A percentile compares a stretch with the other conserved stretches of the same genome.
Evolutionary conservation across 2,888 invertebrate genomes (phyloP).

Genomic region (Hypena proboscidalis): DNA sequence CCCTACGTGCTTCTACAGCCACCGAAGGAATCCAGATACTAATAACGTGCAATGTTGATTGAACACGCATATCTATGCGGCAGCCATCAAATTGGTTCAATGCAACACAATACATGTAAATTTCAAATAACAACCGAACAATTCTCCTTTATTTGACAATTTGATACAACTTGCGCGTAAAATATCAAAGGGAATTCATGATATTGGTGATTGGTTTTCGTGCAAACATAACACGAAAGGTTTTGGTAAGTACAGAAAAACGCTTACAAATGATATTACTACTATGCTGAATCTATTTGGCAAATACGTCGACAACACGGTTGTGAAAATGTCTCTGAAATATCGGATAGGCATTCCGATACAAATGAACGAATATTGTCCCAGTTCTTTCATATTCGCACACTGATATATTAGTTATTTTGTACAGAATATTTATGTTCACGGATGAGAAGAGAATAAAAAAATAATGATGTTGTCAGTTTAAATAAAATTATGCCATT

Average conservation of each 20-base stretch:
- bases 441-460: too few species aligned
- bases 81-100: too few species aligned
- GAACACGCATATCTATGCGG: background rate
- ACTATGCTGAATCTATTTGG: conserved; percentile 22
- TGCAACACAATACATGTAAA: background rate
- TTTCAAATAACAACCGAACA: too few species aligned
- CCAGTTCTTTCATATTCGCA: too few species aligned
- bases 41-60: background rate
- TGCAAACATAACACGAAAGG: conserved; percentile 29
- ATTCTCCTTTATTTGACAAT: too few species aligned
- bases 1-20: background rate
- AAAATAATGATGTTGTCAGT: too few species aligned
- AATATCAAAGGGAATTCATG: conserved; percentile 36
- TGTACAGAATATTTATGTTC: too few species aligned
- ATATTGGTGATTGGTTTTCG: conserved; percentile 17
- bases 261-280: conserved; percentile 21
- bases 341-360: too few species aligned
- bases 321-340: conserved; percentile 2
- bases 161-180: too few species aligned
- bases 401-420: too few species aligned
- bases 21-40: background rate
- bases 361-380: too few species aligned
- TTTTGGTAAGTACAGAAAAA: conserved; percentile 28
- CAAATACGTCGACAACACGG: background rate
- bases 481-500: too few species aligned